Evolutionary conservation across 2,797 vertebrate species (phyloP), one percentile per base, ranked within the genome.

Genomic region (Pelodytes ibericus): DNA sequence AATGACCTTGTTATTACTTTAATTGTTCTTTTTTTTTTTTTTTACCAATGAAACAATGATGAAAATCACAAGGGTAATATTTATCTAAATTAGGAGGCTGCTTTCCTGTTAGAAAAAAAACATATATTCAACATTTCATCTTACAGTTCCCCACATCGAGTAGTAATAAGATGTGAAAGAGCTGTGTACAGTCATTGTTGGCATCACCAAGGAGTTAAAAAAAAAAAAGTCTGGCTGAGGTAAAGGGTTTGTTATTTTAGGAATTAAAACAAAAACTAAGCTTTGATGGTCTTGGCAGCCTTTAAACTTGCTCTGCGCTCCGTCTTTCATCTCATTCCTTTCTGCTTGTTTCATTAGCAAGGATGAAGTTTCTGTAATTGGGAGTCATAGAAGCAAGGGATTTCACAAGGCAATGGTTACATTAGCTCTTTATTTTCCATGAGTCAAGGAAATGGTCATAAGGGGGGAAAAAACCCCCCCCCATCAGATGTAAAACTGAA

Each of bases 181-280:
- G 16, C 60, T 33, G 33, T 49, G 20, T 13, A 18, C 2, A 27
- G 33, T 49, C 39, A 71, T 60, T 39, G 62, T 26, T 53, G 39
- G 56, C 24, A 39, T 60, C 61, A 72, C 25, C 39, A 72, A 60
- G 29, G 75, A 78, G 75, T 72, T 78, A 72, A 77, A 70, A 36
- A 49, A 72, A 77, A 70, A 36, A 49, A 60, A 64, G 44, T 71
- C 31, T 56, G 51, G 47, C 33, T 49, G 9, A 59, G 61, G 24
- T 49, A 60, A 72, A 78, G 67, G 75, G 27, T 58, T 67, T 71
- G 69, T 78, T 78, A 65, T 77, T 78, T 67, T 67, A 78, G 56
- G 62, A 78, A 72, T 61, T 41, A 61, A 72, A 60, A 61, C 62
- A 59, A 67, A 67, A 72, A 66, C 25, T 44, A 24, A 31, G 60